phyloP scores from a whole-genome alignment of 2,888 invertebrate species.

The Marasmarcha lunaedactyla region DNA sequence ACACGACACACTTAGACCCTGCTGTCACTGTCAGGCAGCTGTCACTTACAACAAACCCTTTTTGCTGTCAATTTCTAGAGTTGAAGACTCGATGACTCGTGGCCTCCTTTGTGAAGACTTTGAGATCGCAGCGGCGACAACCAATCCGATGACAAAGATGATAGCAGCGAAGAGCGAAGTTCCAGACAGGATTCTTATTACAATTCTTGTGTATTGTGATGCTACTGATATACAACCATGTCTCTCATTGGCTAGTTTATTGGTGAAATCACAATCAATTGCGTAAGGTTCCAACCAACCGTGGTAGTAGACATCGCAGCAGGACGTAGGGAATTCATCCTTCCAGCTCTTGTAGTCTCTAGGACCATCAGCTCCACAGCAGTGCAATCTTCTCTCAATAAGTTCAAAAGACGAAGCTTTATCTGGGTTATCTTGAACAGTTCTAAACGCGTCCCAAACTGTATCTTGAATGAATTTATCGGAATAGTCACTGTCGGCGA shows the following conservation, averaged over 20 bases:
- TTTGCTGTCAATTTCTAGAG: slow-evolving; percentile 46
- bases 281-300: slow-evolving; percentile 40
- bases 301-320: slow-evolving; percentile 52
- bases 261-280: slow-evolving; percentile 49
- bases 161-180: slow-evolving; percentile 36
- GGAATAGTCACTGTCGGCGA: slow-evolving; percentile 39
- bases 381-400: slow-evolving; percentile 47
- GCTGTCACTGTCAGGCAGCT: too few relatives aligned
- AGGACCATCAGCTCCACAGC: slow-evolving; percentile 51
- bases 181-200: slow-evolving; percentile 37
- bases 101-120: slow-evolving; percentile 31
- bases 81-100: slow-evolving; percentile 22
- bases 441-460: slow-evolving; percentile 49
- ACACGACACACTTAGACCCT: neutral
- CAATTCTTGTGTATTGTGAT: slow-evolving; percentile 40
- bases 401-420: slow-evolving; percentile 32
- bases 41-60: slow-evolving; percentile 34
- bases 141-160: slow-evolving; percentile 33
- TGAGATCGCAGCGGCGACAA: slow-evolving; percentile 29
- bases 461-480: slow-evolving; percentile 50
- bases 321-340: slow-evolving; percentile 44
- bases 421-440: slow-evolving; percentile 32
- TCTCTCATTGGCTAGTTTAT: slow-evolving; percentile 52
- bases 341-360: slow-evolving; percentile 53
- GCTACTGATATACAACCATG: slow-evolving; percentile 51